A percentile compares a stretch with the other conserved stretches of the same genome.
These are phyloP conservation scores for Auanema sp. DNA, from an alignment of 2,888 invertebrate species.

Conservation along the genomic window DNA sequence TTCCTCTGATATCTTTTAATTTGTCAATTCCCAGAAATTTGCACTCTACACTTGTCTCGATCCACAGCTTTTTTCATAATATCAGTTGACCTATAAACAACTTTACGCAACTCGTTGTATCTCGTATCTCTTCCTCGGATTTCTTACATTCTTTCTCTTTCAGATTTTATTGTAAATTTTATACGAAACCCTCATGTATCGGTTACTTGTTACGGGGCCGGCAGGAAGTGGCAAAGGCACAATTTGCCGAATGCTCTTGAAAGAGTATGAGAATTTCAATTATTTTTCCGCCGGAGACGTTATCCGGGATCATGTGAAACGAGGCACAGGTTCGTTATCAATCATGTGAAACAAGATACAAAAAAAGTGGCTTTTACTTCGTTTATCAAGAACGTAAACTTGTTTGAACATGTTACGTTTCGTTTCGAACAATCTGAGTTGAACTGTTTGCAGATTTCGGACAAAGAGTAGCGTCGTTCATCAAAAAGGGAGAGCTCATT, in stretches of 20 bases:
- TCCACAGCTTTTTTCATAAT: too few species aligned
- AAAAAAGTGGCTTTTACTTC: constrained; percentile 6
- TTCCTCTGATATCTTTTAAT: background rate
- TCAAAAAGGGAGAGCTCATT: constrained; percentile 44
- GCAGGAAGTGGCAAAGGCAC: constrained; percentile 46
- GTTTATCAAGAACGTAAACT: background rate
- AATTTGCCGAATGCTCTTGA: constrained; percentile 37
- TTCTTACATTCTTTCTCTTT: background rate
- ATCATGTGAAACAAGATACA: background rate
- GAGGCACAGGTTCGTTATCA: constrained; percentile 32
- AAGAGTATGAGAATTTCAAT: constrained; percentile 37
- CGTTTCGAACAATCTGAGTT: background rate
- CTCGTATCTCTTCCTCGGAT: background rate
- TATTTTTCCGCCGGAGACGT: constrained; percentile 45
- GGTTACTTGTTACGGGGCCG: constrained; percentile 39
- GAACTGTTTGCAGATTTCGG: constrained; percentile 37
- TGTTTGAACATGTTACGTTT: background rate
- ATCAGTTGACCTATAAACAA: background rate
- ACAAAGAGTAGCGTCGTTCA: constrained; percentile 33
- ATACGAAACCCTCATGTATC: constrained; percentile 26
- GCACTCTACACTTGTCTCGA: background rate
- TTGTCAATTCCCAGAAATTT: background rate
- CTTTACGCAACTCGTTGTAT: background rate
- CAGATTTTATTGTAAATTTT: background rate
- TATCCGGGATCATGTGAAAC: constrained; percentile 40